phyloP scores from a whole-genome alignment of 2,113 vertebrate species.

The Orcinus orca region DNA sequence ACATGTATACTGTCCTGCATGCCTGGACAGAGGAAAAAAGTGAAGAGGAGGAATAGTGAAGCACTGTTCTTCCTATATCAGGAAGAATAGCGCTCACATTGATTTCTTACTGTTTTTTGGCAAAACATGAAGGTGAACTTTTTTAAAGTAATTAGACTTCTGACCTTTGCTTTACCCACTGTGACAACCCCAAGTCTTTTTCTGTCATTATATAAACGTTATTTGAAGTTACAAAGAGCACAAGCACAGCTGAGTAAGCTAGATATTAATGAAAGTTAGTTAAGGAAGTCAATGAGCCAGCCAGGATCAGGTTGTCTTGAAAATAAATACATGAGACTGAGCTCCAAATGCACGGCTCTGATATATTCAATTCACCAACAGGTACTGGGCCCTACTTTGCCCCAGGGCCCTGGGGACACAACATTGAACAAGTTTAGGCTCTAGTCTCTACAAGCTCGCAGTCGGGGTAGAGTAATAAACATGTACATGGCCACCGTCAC shows the following conservation, averaged over 20 bases:
- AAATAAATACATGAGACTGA: slow-evolving; percentile 30
- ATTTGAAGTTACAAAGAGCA: slow-evolving; percentile 77
- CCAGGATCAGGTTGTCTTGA: slow-evolving; percentile 28
- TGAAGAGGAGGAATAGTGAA: neutral
- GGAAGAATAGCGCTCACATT: neutral
- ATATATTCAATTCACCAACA: neutral
- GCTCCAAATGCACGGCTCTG: neutral
- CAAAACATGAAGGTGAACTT: slow-evolving; percentile 72
- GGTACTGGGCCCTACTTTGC: neutral
- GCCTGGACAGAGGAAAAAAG: neutral
- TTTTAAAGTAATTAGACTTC: slow-evolving; percentile 78
- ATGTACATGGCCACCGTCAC: neutral
- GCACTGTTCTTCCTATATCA: too few relatives aligned
- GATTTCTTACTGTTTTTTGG: neutral
- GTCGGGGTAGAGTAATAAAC: neutral
- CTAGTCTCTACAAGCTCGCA: neutral
- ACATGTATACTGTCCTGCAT: neutral
- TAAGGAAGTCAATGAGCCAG: slow-evolving; percentile 53
- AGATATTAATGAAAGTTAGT: slow-evolving; percentile 38
- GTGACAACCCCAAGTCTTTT: slow-evolving; percentile 64
- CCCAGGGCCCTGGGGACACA: neutral
- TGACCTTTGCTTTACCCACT: slow-evolving; percentile 70
- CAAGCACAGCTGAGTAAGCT: slow-evolving; percentile 71
- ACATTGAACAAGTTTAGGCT: too few relatives aligned
- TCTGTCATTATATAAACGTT: slow-evolving; percentile 69